phyloP scores from a whole-genome alignment of 2,113 vertebrate species.

The Pimephales promelas region DNA sequence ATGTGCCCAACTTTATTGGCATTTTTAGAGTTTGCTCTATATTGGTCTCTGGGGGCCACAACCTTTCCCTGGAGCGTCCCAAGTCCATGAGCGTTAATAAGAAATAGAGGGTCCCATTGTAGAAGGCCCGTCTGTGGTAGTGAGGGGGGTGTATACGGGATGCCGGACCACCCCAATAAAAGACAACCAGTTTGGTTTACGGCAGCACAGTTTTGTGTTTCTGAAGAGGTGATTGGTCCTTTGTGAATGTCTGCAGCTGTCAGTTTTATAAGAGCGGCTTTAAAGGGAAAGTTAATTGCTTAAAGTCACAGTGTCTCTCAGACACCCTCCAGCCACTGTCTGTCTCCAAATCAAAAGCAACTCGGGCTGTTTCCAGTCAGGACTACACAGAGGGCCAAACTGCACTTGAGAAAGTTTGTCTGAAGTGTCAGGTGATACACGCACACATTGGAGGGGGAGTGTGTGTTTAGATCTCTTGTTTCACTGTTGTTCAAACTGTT shows the following conservation, averaged over 20 bases:
- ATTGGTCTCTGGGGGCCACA: conserved; percentile 16
- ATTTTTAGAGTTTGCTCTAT: conserved; percentile 14
- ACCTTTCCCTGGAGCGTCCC: conserved; percentile 43
- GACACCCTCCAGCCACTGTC: conserved; percentile 57
- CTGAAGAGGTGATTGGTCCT: conserved; percentile 74
- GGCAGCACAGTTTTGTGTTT: conserved; percentile 77
- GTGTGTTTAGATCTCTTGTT: conserved; percentile 31
- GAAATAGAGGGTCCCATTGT: conserved; percentile 42
- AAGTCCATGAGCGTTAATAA: conserved; percentile 44
- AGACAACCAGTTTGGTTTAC: conserved; percentile 68
- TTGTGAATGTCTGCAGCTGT: conserved; percentile 79
- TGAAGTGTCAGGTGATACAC: conserved; percentile 45
- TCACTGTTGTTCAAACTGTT: conserved; percentile 41
- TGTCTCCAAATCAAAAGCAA: conserved; percentile 53
- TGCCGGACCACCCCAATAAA: conserved; percentile 60
- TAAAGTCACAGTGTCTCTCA: conserved; percentile 75
- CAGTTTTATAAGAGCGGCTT: conserved; percentile 82
- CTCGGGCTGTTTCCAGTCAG: conserved; percentile 36
- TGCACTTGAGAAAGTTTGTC: conserved; percentile 49
- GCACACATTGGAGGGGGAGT: conserved; percentile 6
- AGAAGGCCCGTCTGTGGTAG: conserved; percentile 34
- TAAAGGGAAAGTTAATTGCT: conserved; percentile 80
- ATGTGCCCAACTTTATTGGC: not conserved
- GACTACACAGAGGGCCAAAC: conserved; percentile 41
- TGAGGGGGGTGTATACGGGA: conserved; percentile 42